These are phyloP conservation scores for Thalpophila matura DNA, from an alignment of 2,888 invertebrate genomes.

Conservation along the genomic window DNA sequence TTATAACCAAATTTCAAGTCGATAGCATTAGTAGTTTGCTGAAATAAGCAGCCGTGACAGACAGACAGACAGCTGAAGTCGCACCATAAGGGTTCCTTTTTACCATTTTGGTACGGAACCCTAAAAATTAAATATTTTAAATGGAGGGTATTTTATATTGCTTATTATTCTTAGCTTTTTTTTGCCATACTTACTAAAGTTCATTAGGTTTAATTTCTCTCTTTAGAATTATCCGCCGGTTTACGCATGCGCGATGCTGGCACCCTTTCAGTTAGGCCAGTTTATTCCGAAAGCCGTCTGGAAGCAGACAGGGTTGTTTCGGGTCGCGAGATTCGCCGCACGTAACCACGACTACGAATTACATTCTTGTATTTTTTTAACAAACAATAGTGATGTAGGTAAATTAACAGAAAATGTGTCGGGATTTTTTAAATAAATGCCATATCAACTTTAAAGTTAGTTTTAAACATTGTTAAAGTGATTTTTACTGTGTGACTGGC, in stretches of 20 bases:
- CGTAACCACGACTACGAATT: slow-evolving; percentile 39
- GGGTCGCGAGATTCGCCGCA: slow-evolving; percentile 21
- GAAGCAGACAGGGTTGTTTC: slow-evolving; percentile 51
- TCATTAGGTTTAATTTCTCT: slow-evolving; percentile 18
- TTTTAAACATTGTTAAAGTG: slow-evolving; percentile 45
- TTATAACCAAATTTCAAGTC: too few relatives aligned
- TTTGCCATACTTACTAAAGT: slow-evolving; percentile 1
- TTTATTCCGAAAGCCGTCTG: slow-evolving; percentile 59
- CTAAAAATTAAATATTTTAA: slow-evolving; percentile 1
- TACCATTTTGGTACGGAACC: too few relatives aligned
- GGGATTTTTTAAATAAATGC: background rate
- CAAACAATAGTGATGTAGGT: slow-evolving; percentile 10
- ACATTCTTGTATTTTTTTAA: too few relatives aligned
- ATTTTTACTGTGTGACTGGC: slow-evolving; percentile 45
- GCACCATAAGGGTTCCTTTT: too few relatives aligned
- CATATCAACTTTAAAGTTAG: slow-evolving; percentile 28
- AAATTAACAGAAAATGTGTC: slow-evolving; percentile 9
- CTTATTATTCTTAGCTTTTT: background rate
- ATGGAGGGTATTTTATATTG: background rate
- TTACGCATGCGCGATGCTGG: slow-evolving; percentile 58
- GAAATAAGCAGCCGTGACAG: too few relatives aligned
- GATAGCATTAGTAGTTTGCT: too few relatives aligned
- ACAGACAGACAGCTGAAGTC: too few relatives aligned
- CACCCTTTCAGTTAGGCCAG: slow-evolving; percentile 59
- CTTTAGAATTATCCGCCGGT: slow-evolving; percentile 21